Evolutionary conservation across 2,888 invertebrate species (phyloP), one percentile per base, ranked within the genome.

Genomic region (Branchipolynoe longqiensis): DNA sequence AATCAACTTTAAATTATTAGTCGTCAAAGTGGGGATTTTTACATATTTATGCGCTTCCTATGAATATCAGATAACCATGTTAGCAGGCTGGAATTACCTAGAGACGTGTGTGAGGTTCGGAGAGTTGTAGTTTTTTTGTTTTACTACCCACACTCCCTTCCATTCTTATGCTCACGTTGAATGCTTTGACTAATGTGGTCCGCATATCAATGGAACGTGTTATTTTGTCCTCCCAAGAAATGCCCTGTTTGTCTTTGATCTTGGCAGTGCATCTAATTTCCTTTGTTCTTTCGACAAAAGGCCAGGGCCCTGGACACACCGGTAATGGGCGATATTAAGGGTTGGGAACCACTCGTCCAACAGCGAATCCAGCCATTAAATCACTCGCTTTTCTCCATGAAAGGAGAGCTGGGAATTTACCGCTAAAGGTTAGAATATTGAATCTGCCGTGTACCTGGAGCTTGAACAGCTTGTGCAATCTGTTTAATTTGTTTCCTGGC

Each of bases 211-310:
- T 69, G 69, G 6, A 25, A 36, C 25, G 38, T 18, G 69, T 2
- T 69, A 69, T 36, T 38, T 69, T 69, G 18, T 3, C 69, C 33
- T 12, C 8, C 22, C 8, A 69, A 69, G 69, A 69, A 69, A 33
- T 69, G 69, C 69, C 4, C 18, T 33, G 38, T 33, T 69, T 69
- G 69, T 4, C 69, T 69, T 69, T 69, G 69, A 69, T 69, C 69
- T 69, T 69, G 69, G n/a, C 69, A 25, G 69, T 69, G 69, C 69
- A 69, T 69, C 69, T 69, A 69, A 69, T 69, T 69, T 69, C 69
- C 69, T 69, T 69, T 69, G 69, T 69, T 69, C 69, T 38, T 33
- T 1, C 38, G n/a, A 69, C 69, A 2, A 18, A 6, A 33, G 14
- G n/a, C 6, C 12, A 4, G 69, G 69, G 36, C 69, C 69, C 69